Evolutionary conservation across 2,113 vertebrate species (phyloP).

Genomic region (Apus apus): DNA sequence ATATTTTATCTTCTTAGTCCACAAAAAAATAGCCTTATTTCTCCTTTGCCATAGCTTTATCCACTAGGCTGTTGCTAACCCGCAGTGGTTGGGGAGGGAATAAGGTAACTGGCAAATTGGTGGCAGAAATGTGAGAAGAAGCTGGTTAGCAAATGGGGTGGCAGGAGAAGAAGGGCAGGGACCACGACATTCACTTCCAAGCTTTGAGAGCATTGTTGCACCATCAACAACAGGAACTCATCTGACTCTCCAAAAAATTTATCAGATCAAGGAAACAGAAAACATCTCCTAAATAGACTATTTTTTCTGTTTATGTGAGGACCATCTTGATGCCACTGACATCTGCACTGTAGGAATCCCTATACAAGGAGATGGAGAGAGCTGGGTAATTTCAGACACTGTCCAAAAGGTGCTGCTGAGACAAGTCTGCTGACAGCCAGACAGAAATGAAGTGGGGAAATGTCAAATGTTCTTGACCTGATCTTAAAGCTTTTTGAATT

Average conservation of each 20-base stretch:
- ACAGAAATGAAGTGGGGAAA: slow-evolving; percentile 36
- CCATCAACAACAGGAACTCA: background rate
- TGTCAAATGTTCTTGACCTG: slow-evolving; percentile 29
- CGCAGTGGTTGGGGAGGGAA: fast-evolving
- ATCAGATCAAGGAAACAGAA: background rate
- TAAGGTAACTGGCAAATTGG: background rate
- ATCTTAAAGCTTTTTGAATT: slow-evolving; percentile 44
- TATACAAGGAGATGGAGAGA: background rate
- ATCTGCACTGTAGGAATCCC: background rate
- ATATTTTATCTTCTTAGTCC: fast-evolving
- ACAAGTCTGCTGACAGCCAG: slow-evolving; percentile 3
- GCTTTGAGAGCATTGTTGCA: background rate
- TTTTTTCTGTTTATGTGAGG: background rate
- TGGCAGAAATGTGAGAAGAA: background rate
- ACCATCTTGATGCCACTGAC: background rate
- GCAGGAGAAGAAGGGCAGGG: background rate
- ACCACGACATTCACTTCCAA: background rate
- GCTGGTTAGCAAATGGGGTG: background rate
- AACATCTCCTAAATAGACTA: background rate
- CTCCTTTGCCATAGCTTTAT: background rate
- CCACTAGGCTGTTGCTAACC: background rate
- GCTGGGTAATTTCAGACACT: background rate
- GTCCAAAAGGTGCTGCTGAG: background rate
- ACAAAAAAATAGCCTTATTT: background rate
- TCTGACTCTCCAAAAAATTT: fast-evolving